Percentiles rank a stretch among this genome's conserved stretches.
Conservation (phyloP, 2,797 vertebrate species). For the Alfaro cultratus region DNA sequence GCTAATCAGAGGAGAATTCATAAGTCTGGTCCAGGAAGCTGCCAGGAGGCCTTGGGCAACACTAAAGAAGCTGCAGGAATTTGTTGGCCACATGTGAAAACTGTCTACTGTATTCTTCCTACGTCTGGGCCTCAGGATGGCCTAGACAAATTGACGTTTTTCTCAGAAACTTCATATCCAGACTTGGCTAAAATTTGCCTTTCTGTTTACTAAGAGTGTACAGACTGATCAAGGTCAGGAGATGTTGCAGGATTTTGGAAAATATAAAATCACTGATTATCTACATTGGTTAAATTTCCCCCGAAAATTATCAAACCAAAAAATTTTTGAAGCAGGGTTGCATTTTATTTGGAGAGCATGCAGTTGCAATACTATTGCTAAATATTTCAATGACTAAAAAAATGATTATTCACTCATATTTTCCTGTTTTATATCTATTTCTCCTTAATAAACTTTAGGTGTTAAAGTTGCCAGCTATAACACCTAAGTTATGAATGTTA, state of each 20-base stretch:
- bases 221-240: not conserved
- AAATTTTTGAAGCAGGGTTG: not conserved
- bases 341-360: not conserved
- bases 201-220: too few species aligned
- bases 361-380: not conserved
- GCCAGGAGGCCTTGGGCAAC: not conserved
- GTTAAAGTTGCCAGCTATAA: not conserved
- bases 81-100: conserved; percentile 5
- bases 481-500: not conserved
- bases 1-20: not conserved
- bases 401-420: not conserved
- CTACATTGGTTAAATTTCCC: not conserved
- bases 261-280: not conserved
- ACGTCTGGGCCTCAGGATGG: not conserved
- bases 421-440: not conserved
- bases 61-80: conserved; percentile 10
- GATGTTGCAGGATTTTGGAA: not conserved
- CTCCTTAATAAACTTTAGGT: not conserved
- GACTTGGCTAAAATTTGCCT: not conserved
- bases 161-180: not conserved
- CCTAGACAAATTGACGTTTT: not conserved
- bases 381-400: not conserved
- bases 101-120: conserved; percentile 5
- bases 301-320: not conserved
- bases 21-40: not conserved